Percentiles rank a stretch among this genome's conserved stretches.
Conservation (phyloP, 1,140 invertebrate genomes). For the Drosophila ercepeae region DNA sequence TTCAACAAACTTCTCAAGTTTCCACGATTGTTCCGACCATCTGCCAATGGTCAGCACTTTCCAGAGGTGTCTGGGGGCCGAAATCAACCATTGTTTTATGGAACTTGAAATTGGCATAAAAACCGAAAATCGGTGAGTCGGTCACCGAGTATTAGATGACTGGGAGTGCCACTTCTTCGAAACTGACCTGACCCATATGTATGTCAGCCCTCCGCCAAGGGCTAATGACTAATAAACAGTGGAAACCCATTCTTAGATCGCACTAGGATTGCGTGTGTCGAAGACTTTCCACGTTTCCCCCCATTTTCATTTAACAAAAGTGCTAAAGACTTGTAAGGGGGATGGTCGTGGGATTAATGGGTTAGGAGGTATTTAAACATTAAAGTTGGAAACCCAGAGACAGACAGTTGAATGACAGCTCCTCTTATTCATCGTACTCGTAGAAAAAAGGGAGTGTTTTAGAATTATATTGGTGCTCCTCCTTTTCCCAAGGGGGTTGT, state of each 20-base stretch:
- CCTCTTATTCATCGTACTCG: background rate
- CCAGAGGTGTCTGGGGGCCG: background rate
- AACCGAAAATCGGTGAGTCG: constrained; percentile 52
- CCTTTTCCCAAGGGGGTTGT: background rate
- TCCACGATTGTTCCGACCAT: constrained; percentile 15
- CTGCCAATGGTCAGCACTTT: constrained; percentile 22
- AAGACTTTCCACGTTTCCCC: constrained; percentile 33
- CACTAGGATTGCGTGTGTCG: background rate
- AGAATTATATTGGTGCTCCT: background rate
- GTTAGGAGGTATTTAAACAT: background rate
- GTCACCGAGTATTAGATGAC: constrained; percentile 57
- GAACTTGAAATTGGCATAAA: constrained; percentile 13
- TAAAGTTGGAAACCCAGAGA: background rate
- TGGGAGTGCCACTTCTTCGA: constrained; percentile 15
- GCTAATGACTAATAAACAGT: constrained; percentile 6
- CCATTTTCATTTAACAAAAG: constrained; percentile 46
- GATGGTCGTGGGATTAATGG: background rate
- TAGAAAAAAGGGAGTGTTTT: background rate
- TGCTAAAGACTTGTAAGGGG: background rate
- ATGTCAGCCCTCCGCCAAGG: background rate
- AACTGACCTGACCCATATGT: constrained; percentile 50
- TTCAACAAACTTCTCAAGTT: constrained; percentile 75
- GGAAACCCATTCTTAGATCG: background rate
- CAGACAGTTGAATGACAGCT: too few relatives aligned
- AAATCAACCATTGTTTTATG: background rate